Evolutionary conservation across 2,888 invertebrate genomes (phyloP), one percentile per base, ranked within the genome.

Genomic region (Dynastes maya): DNA sequence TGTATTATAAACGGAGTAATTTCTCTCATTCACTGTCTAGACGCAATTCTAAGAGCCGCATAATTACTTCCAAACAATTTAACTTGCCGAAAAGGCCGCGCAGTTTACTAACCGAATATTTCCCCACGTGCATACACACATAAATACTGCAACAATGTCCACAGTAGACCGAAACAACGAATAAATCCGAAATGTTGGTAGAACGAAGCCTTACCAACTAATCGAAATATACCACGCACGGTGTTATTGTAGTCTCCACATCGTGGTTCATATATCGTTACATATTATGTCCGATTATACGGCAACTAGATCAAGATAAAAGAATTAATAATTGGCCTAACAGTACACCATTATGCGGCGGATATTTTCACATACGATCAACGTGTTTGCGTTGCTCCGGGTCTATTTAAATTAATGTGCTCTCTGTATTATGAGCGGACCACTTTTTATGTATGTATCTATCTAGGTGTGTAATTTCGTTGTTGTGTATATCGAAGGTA

Each of bases 251-350:
- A 55, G 58, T 40, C 71, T 58, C 71, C 58, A 37, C 71, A 58
- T 58, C 71, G 71, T 71, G 58, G 71, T 71, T 71, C 71, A 71
- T 71, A 55, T 71, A 71, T 71, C 71, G 71, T 71, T 71, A 71
- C 78, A 71, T 71, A 78, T 78, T 78, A 70, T 58, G 63, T 71
- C 78, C 63, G 80, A 76, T 80, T 81, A 81, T 79, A 77, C 82
- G 77, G 79, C 79, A 79, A 76, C 65, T 80, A 82, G 80, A 82
- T 82, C 82, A 82, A 71, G 81, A 82, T 82, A 82, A 81, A 80
- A 80, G 80, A 82, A 80, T 79, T 80, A 82, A 81, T 82, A 82
- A 82, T 82, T 82, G 80, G 80, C 78, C 82, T 82, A 81, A 81
- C 81, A 81, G 82, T 82, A 82, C 80, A 81, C 79, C 78, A 81